Evolutionary conservation across 1,140 invertebrate genomes (phyloP), one percentile per base, ranked within the genome.

Genomic region (Tenebrio molitor): DNA sequence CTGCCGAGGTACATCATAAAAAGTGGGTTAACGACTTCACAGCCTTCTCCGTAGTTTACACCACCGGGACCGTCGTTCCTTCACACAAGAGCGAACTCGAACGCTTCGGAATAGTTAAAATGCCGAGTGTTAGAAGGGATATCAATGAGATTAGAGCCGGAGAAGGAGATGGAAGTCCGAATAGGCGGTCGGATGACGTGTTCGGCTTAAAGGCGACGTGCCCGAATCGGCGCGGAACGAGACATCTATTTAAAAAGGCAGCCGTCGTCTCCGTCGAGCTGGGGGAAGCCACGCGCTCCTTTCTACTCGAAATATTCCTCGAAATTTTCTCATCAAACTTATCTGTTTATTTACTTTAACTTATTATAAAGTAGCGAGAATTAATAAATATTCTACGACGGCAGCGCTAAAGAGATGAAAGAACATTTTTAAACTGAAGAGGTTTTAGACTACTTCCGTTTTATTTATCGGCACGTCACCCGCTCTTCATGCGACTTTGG

Each of bases 231-330:
- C 16, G 19, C n/a, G 44, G 44, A 50, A 50, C 12, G 44, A 50
- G 23, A 17, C 19, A 50, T 50, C 44, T 50, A 17, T 50, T 50
- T 50, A 50, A 50, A 50, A n/a, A n/a, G n/a, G n/a, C 44, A 46
- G 42, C 2, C 42, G 15, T 46, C 42, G 41, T 44, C 41, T 44
- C 14, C 6, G 44, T 8, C 10, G 1, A 33, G 4, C 29, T n/a
- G n/a, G 44, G 44, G 44, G 10, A 50, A 5, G 44, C 44, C 17
- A 23, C 44, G 44, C 44, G 44, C 19, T n/a, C 5, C 10, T 10
- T 8, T 21, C 44, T 21, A 4, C 44, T 50, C 16, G 2, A 12
- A 50, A 50, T 50, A 50, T 50, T 50, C 17, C 44, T 21, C 44
- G 15, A 50, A 17, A 50, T 50, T 21, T 50, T 17, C 10, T 50